Evolutionary conservation across 2,113 vertebrate species (phyloP).

Genomic region (Erythrolamprus reginae): DNA sequence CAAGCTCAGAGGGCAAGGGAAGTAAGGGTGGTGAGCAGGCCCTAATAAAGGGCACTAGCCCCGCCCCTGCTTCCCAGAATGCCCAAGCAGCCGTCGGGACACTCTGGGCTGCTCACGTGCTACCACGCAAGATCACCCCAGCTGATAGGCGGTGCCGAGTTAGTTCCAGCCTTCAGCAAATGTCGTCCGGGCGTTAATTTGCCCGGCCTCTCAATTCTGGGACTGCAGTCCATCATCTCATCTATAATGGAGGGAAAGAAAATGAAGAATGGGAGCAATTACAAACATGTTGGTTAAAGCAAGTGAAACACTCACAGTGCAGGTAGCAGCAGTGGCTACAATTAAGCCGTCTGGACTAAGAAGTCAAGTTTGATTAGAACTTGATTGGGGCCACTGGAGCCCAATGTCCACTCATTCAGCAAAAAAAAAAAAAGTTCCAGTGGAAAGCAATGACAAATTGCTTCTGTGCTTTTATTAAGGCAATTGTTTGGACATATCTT

Average conservation of each 20-base stretch:
- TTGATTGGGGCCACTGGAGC: neutral
- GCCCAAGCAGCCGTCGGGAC: no score
- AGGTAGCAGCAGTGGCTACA: neutral
- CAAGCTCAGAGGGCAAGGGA: no score
- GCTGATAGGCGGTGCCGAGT: no score
- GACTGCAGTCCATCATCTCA: neutral
- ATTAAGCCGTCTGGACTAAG: neutral
- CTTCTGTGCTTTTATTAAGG: neutral
- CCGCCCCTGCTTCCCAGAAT: no score
- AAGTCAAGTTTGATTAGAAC: neutral
- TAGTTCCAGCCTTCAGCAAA: no score
- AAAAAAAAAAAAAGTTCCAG: neutral
- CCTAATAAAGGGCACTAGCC: no score
- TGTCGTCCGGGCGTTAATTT: no score
- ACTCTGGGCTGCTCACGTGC: no score
- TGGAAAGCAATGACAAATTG: neutral
- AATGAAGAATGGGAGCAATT: neutral
- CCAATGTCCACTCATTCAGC: neutral
- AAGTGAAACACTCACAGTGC: neutral
- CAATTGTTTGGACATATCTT: neutral
- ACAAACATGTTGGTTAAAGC: neutral
- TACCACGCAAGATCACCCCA: no score
- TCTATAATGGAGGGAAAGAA: neutral
- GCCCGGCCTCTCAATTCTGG: no score
- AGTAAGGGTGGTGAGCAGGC: no score